Conservation (phyloP, 92 coral and sea anemone genomes). For the Anthopleura xanthogrammica region DNA sequence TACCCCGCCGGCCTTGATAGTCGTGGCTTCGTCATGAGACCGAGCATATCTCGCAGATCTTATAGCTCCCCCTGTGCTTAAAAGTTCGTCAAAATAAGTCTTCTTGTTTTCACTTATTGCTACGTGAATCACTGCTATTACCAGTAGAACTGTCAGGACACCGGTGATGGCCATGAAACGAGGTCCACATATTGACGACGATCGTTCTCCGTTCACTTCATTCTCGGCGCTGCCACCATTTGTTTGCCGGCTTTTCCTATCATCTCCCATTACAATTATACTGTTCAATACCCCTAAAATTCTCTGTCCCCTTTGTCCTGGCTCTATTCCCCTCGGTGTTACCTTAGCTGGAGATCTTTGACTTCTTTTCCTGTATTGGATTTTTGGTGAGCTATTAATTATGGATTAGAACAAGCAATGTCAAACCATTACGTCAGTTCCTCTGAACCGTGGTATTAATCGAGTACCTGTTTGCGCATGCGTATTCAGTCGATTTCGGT, state of each 20-base stretch:
- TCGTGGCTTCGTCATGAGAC: conserved; percentile 25
- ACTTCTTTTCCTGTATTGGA: not conserved
- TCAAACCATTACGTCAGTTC: conserved; percentile 22
- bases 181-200: conserved; percentile 65
- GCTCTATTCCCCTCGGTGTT: not conserved
- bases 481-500: conserved; percentile 1
- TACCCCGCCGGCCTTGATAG: conserved; percentile 33
- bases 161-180: conserved; percentile 84
- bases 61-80: conserved; percentile 97
- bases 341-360: not conserved
- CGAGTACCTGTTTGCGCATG: conserved; percentile 25
- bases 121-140: conserved; percentile 92
- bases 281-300: not conserved
- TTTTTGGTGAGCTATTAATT: conserved; percentile 21
- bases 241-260: conserved; percentile 39
- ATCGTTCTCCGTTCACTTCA: conserved; percentile 16
- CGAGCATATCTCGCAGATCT: conserved; percentile 75
- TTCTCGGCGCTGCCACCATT: conserved; percentile 12
- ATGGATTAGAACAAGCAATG: conserved; percentile 26
- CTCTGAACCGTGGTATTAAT: not conserved
- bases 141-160: conserved; percentile 85
- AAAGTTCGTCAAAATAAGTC: conserved; percentile 93
- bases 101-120: conserved; percentile 90
- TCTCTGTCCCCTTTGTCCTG: not conserved
- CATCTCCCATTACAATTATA: conserved; percentile 48